Conservation (phyloP, 2,113 vertebrate genomes). For the Tringa solitaria region DNA sequence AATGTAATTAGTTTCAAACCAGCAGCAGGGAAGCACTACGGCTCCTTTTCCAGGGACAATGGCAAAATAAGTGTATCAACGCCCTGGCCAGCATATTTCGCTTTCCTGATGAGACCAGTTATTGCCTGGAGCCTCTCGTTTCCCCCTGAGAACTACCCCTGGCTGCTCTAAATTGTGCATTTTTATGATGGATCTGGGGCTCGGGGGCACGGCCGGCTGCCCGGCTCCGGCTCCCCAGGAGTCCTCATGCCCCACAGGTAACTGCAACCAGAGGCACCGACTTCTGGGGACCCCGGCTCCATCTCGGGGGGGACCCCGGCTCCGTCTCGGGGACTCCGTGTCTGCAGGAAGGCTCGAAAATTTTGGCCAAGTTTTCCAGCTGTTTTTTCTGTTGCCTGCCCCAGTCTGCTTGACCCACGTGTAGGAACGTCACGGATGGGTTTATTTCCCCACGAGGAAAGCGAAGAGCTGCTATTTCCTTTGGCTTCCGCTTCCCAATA, state of each 20-base stretch:
- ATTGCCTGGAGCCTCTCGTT: neutral
- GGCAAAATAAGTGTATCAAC: conserved; percentile 1
- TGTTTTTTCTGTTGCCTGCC: neutral
- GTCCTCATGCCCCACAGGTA: neutral
- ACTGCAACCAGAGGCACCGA: neutral
- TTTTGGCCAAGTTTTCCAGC: neutral
- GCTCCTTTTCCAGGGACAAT: conserved; percentile 29
- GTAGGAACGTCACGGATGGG: neutral
- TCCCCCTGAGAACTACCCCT: neutral
- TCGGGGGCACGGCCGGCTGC: neutral
- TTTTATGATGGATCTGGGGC: neutral
- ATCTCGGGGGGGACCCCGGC: rapidly evolving
- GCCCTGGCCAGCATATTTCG: neutral
- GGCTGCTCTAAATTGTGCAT: neutral
- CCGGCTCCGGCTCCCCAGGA: neutral
- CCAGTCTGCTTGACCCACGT: neutral
- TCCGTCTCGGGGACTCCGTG: rapidly evolving
- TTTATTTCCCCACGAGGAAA: neutral
- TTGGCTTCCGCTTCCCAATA: neutral
- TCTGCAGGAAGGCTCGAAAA: neutral
- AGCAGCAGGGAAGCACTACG: neutral
- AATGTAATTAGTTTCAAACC: conserved; percentile 30
- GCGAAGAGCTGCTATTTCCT: neutral
- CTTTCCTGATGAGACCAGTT: neutral
- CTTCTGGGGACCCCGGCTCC: neutral